phyloP scores from a whole-genome alignment of 2,888 invertebrate genomes.

The Nebria salina region DNA sequence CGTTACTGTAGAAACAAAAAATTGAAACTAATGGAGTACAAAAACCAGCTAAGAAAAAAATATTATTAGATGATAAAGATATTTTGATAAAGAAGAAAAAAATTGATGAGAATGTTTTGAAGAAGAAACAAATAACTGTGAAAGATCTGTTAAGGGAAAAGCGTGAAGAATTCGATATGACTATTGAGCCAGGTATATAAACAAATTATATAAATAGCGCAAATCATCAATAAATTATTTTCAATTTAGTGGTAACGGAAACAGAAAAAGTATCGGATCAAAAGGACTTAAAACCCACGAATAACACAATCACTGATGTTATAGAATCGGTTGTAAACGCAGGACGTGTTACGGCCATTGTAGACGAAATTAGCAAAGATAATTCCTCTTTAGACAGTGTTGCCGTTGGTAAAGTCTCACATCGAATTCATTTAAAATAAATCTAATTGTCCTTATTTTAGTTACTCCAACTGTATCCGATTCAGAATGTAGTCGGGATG shows the following conservation, averaged over 20 bases:
- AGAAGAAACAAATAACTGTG: constrained; percentile 57
- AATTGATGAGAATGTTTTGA: constrained; percentile 52
- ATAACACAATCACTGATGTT: constrained; percentile 62
- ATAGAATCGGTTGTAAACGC: constrained; percentile 68
- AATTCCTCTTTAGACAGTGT: constrained; percentile 47
- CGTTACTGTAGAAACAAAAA: constrained; percentile 59
- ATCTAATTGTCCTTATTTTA: constrained; percentile 11
- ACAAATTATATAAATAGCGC: constrained; percentile 22
- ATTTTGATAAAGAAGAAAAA: constrained; percentile 51
- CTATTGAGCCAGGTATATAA: constrained; percentile 51
- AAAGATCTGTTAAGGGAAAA: constrained; percentile 61
- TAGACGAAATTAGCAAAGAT: constrained; percentile 48
- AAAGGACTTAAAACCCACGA: constrained; percentile 48
- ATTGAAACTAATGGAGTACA: constrained; percentile 59
- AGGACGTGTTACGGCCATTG: constrained; percentile 20
- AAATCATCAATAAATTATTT: neutral
- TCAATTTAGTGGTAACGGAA: neutral
- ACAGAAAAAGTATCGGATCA: neutral
- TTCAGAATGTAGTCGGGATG: constrained; percentile 60
- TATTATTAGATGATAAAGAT: constrained; percentile 55
- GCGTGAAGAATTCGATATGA: constrained; percentile 60
- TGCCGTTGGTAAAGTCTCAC: constrained; percentile 35
- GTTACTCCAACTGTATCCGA: constrained; percentile 49
- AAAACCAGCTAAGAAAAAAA: constrained; percentile 58
- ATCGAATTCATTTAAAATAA: neutral